Evolutionary conservation across 2,797 vertebrate genomes (phyloP).

Genomic region (Ptychobarbus kaznakovi): DNA sequence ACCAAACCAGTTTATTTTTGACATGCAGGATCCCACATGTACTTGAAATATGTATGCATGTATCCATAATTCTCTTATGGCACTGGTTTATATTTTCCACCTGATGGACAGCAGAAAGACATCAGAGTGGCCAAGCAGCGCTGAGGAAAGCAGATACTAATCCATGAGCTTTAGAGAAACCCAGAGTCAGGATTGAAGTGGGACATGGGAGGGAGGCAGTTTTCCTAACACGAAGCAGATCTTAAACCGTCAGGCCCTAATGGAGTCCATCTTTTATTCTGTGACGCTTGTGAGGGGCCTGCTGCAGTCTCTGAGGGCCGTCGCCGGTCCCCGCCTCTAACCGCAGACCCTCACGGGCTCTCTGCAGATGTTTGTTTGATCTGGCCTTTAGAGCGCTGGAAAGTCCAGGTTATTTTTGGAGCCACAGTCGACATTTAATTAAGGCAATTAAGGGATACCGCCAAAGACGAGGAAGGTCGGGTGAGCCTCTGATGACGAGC

Average conservation of each 20-base stretch:
- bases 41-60: conserved; percentile 20
- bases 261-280: conserved; percentile 59
- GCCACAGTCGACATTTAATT: conserved; percentile 58
- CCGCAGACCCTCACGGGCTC: conserved; percentile 48
- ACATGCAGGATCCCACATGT: conserved; percentile 23
- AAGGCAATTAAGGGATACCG: conserved; percentile 58
- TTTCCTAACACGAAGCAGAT: conserved; percentile 61
- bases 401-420: conserved; percentile 62
- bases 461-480: conserved; percentile 53
- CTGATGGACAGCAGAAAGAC: conserved; percentile 48
- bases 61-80: conserved; percentile 39
- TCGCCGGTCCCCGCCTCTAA: conserved; percentile 56
- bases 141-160: conserved; percentile 39
- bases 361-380: conserved; percentile 66
- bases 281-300: conserved; percentile 53
- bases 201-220: conserved; percentile 50
- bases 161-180: conserved; percentile 54
- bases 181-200: conserved; percentile 49
- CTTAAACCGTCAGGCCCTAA: conserved; percentile 62
- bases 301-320: conserved; percentile 32
- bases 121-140: conserved; percentile 16
- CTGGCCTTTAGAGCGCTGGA: conserved; percentile 56
- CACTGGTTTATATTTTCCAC: conserved; percentile 48
- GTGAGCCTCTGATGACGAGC: too few species aligned
- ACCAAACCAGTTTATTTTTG: conserved; percentile 8